These are phyloP conservation scores for Rhinoptilus africanus DNA, from an alignment of 2,113 vertebrate genomes.

Conservation along the genomic window DNA sequence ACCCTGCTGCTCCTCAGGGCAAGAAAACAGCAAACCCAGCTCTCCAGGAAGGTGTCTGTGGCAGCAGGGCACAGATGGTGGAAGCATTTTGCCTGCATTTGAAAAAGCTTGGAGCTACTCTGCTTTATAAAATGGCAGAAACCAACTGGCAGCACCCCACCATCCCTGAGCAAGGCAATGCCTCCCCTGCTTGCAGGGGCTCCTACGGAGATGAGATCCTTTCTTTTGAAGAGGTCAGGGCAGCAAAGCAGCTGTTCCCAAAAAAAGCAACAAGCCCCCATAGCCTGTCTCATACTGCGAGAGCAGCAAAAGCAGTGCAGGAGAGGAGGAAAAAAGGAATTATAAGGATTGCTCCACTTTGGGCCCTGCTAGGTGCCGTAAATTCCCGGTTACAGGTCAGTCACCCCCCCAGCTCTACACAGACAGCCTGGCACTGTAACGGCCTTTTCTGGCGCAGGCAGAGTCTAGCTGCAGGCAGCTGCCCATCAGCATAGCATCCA, in stretches of 20 bases:
- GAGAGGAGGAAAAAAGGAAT: background rate
- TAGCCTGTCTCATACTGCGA: background rate
- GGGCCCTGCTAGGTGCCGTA: accelerated
- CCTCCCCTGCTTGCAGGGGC: background rate
- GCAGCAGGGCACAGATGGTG: background rate
- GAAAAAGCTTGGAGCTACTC: background rate
- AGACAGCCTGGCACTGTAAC: background rate
- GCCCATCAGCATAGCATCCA: background rate
- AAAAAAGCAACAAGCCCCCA: background rate
- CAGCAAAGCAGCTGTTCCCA: background rate
- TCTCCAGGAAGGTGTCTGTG: accelerated
- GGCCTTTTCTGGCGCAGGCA: background rate
- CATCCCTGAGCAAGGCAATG: background rate
- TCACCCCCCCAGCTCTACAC: background rate
- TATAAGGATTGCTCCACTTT: background rate
- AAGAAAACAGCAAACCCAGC: background rate
- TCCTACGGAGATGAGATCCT: background rate
- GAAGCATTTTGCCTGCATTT: background rate
- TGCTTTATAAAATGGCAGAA: background rate
- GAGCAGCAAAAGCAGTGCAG: background rate
- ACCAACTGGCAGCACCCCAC: background rate
- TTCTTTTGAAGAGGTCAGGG: background rate
- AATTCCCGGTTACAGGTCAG: background rate
- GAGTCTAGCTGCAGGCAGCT: background rate
- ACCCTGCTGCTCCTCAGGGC: background rate